phyloP scores from a whole-genome alignment of 2,113 vertebrate genomes.

The Bubalus kerabau region DNA sequence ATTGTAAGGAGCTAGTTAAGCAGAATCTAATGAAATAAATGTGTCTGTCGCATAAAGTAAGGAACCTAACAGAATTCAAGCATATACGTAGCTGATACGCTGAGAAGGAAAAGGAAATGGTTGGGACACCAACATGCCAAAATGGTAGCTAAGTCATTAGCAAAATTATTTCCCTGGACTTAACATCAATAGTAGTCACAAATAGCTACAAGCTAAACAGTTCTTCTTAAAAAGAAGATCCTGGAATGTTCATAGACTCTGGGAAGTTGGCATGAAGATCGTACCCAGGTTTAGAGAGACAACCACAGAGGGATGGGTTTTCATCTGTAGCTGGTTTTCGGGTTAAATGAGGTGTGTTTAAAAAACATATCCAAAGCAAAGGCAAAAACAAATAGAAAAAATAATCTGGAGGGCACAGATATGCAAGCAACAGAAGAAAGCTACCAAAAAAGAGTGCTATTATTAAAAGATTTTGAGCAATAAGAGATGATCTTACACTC shows the following conservation, averaged over 20 bases:
- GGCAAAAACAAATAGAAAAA: background rate
- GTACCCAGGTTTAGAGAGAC: background rate
- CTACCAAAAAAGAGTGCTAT: background rate
- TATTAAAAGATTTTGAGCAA: background rate
- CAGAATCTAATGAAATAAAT: background rate
- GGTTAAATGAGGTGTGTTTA: background rate
- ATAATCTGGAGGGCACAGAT: background rate
- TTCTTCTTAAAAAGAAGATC: background rate
- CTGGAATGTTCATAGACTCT: background rate
- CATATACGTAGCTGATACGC: background rate
- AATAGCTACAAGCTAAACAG: background rate
- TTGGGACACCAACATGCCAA: background rate
- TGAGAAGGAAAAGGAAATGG: background rate
- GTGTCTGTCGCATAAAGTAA: background rate
- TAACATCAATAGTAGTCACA: background rate
- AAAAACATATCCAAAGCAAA: background rate
- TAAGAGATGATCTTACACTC: background rate
- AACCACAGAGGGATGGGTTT: background rate
- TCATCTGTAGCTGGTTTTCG: background rate
- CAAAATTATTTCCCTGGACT: background rate
- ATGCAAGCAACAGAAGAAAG: background rate
- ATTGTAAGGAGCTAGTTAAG: background rate
- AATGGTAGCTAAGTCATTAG: background rate
- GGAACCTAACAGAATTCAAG: background rate
- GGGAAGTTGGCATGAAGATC: background rate